These are phyloP conservation scores for Tinea pellionella DNA, from an alignment of 2,888 invertebrate species.

Conservation along the genomic window DNA sequence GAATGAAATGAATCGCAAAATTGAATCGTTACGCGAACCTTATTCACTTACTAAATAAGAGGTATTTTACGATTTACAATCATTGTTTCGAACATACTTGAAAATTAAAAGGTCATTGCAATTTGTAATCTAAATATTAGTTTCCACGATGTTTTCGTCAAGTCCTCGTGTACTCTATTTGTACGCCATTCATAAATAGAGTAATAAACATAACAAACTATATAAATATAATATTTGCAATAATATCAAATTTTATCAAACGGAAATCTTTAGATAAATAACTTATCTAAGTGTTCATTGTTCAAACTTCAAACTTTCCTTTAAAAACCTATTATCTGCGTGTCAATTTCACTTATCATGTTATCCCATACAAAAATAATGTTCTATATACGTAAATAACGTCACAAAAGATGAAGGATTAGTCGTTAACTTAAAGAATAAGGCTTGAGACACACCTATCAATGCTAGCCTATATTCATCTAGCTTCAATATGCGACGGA, in stretches of 20 bases:
- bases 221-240: background rate
- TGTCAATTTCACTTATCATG: conserved; percentile 3
- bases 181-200: background rate
- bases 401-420: background rate
- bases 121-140: too few species aligned
- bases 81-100: too few species aligned
- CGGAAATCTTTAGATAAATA: background rate
- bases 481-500: background rate
- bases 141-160: too few species aligned
- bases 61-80: too few species aligned
- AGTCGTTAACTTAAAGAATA: background rate
- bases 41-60: too few species aligned
- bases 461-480: background rate
- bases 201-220: background rate
- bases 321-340: background rate
- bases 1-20: too few species aligned
- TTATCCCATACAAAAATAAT: background rate
- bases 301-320: background rate
- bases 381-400: background rate
- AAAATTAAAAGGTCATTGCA: too few species aligned
- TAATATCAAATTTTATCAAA: background rate
- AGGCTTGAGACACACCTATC: background rate
- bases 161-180: background rate
- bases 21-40: too few species aligned
- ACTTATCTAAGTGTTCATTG: background rate